These are phyloP conservation scores for Gastrophysa polygoni DNA, from an alignment of 2,888 invertebrate genomes.

Conservation along the genomic window DNA sequence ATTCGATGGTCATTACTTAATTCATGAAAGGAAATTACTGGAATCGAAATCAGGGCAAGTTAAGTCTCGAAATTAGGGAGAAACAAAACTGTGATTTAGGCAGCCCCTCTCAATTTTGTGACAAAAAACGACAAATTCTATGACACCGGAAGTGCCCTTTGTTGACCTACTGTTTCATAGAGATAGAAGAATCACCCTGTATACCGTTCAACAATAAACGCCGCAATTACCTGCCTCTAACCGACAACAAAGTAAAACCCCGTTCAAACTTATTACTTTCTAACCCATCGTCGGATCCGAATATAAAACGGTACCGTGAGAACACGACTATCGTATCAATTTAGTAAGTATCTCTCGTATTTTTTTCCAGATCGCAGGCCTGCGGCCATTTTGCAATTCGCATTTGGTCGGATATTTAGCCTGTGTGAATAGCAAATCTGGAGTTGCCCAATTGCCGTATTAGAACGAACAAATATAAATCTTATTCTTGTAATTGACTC, in stretches of 20 bases:
- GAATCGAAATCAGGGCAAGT: too few relatives aligned
- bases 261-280: conserved; percentile 38
- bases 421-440: conserved; percentile 24
- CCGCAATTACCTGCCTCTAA: conserved; percentile 27
- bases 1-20: too few relatives aligned
- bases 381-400: conserved; percentile 36
- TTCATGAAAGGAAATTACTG: too few relatives aligned
- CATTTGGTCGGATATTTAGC: conserved; percentile 25
- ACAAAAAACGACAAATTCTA: too few relatives aligned
- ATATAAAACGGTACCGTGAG: conserved; percentile 43
- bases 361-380: conserved; percentile 28
- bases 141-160: too few relatives aligned
- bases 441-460: neutral
- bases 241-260: conserved; percentile 29
- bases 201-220: conserved; percentile 21
- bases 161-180: too few relatives aligned
- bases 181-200: conserved; percentile 12
- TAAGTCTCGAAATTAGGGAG: too few relatives aligned
- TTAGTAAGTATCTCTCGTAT: conserved; percentile 32
- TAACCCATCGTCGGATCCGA: conserved; percentile 44
- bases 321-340: conserved; percentile 37
- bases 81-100: too few relatives aligned
- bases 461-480: conserved; percentile 21
- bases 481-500: conserved; percentile 23
- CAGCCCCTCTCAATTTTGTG: too few relatives aligned